phyloP scores from a whole-genome alignment of 2,888 invertebrate genomes.

The Lutraria lutraria region DNA sequence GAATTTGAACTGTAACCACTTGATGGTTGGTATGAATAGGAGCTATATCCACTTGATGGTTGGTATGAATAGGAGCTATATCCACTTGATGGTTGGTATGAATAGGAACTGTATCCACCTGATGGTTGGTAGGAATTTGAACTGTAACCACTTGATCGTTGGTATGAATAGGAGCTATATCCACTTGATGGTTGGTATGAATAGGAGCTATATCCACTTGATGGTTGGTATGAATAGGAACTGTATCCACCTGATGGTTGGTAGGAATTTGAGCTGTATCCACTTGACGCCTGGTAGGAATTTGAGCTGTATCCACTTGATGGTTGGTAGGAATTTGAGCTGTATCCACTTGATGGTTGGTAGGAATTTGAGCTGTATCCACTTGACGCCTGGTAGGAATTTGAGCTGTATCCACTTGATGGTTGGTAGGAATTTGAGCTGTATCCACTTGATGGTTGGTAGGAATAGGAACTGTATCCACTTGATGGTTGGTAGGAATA shows the following conservation, averaged over 20 bases:
- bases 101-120: no score
- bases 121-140: not conserved
- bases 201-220: not conserved
- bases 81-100: not conserved
- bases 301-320: not conserved
- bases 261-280: not conserved
- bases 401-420: not conserved
- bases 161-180: not conserved
- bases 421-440: not conserved
- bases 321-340: not conserved
- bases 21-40: not conserved
- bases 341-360: not conserved
- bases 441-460: not conserved
- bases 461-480: slow-evolving; percentile 8
- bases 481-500: not conserved
- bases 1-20: not conserved
- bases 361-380: not conserved
- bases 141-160: not conserved
- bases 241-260: not conserved
- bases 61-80: not conserved
- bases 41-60: not conserved
- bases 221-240: not conserved
- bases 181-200: not conserved
- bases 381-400: not conserved
- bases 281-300: not conserved